Evolutionary conservation across 2,888 invertebrate species (phyloP).

Genomic region (Metellina segmentata): DNA sequence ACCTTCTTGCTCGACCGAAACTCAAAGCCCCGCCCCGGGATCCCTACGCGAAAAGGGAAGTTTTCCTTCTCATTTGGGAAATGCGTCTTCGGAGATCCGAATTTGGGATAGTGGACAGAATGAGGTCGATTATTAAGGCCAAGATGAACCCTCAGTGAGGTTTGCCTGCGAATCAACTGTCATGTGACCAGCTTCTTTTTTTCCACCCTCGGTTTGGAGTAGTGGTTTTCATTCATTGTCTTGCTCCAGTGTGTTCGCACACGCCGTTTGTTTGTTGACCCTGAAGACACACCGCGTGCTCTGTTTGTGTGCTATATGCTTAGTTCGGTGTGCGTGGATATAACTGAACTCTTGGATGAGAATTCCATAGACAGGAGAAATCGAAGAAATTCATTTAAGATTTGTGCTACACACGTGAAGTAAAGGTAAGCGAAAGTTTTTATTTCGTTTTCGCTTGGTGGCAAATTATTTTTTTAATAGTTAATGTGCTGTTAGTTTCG

Average conservation of each 20-base stretch:
- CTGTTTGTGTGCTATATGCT: conserved; percentile 5
- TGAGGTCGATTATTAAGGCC: conserved; percentile 70
- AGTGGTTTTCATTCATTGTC: conserved; percentile 51
- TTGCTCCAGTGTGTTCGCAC: not conserved
- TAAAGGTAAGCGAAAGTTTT: too few species aligned
- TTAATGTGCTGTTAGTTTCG: too few species aligned
- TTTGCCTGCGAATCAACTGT: not conserved
- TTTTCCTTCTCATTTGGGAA: conserved; percentile 24
- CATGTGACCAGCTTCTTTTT: conserved; percentile 48
- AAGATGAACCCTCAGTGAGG: conserved; percentile 48
- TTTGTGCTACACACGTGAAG: too few species aligned
- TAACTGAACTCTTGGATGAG: not conserved
- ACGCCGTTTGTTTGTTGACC: conserved; percentile 57
- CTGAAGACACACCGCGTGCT: conserved; percentile 43
- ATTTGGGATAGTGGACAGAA: conserved; percentile 59
- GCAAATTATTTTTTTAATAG: too few species aligned
- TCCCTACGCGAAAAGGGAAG: conserved; percentile 10
- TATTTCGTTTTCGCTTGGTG: too few species aligned
- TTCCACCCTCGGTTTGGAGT: not conserved
- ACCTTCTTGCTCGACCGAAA: conserved; percentile 70
- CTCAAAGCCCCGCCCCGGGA: conserved; percentile 50
- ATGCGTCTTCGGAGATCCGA: conserved; percentile 21
- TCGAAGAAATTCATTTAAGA: too few species aligned
- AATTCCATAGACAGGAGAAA: too few species aligned
- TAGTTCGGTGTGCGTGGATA: not conserved